Conservation (phyloP, 2,888 invertebrate species). For the Alitta virens region DNA sequence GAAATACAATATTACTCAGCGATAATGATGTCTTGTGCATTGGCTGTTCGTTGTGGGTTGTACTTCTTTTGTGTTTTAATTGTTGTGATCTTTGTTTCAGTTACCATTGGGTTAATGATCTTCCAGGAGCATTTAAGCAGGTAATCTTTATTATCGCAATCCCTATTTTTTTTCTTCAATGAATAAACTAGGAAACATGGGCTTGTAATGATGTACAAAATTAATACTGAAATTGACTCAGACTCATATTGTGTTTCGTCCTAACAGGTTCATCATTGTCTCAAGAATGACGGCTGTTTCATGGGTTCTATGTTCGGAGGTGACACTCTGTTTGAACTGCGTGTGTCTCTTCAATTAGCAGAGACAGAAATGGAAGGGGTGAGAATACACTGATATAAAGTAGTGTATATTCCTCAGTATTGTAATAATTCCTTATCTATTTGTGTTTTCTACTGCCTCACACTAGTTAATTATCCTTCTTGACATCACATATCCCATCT, state of each 20-base stretch:
- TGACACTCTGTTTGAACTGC: slow-evolving; percentile 87
- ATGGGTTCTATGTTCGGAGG: slow-evolving; percentile 92
- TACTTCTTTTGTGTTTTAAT: too few relatives aligned
- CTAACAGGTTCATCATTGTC: slow-evolving; percentile 62
- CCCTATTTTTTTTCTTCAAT: not conserved
- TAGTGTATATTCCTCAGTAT: too few relatives aligned
- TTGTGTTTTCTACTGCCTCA: too few relatives aligned
- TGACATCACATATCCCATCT: too few relatives aligned
- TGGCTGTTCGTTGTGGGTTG: too few relatives aligned
- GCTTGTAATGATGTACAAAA: too few relatives aligned
- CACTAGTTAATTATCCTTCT: too few relatives aligned
- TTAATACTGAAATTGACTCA: too few relatives aligned
- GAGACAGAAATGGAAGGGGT: slow-evolving; percentile 70
- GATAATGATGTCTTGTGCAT: too few relatives aligned
- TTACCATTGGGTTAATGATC: slow-evolving; percentile 96
- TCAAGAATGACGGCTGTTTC: slow-evolving; percentile 90
- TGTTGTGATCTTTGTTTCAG: slow-evolving; percentile 54
- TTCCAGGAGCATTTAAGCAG: slow-evolving; percentile 70
- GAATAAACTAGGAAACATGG: not conserved
- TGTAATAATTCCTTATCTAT: too few relatives aligned
- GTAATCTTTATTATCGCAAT: slow-evolving; percentile 30
- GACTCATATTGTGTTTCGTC: not conserved
- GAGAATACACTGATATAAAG: too few relatives aligned
- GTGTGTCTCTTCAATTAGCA: slow-evolving; percentile 87
- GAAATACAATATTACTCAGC: too few relatives aligned